These are phyloP conservation scores for Buceros bicornis DNA, from an alignment of 2,797 vertebrate genomes.

Conservation along the genomic window DNA sequence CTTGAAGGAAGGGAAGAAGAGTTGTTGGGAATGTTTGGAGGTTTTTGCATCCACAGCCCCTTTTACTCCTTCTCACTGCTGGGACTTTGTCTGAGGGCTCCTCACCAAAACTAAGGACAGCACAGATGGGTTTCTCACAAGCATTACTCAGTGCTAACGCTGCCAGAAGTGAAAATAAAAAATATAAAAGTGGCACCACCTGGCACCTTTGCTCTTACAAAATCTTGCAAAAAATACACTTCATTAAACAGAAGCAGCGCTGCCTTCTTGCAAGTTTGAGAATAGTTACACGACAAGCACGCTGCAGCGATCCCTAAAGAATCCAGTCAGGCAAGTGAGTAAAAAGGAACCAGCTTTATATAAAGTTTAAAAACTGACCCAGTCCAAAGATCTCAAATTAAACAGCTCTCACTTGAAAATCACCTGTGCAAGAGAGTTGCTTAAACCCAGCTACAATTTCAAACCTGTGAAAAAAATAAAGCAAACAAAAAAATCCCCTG, in stretches of 20 bases:
- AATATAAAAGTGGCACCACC: neutral
- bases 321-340: neutral
- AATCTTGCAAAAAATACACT: neutral
- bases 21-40: neutral
- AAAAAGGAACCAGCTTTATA: neutral
- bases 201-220: neutral
- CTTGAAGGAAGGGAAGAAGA: neutral
- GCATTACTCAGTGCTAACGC: neutral
- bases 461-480: neutral
- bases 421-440: neutral
- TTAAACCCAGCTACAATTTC: neutral
- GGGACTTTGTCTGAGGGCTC: neutral
- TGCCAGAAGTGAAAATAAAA: neutral
- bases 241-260: neutral
- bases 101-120: neutral
- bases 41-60: neutral
- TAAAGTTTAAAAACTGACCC: neutral
- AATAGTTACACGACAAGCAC: neutral
- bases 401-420: neutral
- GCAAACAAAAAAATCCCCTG: neutral
- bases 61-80: neutral
- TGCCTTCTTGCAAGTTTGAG: neutral
- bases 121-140: neutral
- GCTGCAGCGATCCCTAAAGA: neutral
- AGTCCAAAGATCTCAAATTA: neutral